Conservation (phyloP, 2,797 vertebrate species). For the Helarctos malayanus region DNA sequence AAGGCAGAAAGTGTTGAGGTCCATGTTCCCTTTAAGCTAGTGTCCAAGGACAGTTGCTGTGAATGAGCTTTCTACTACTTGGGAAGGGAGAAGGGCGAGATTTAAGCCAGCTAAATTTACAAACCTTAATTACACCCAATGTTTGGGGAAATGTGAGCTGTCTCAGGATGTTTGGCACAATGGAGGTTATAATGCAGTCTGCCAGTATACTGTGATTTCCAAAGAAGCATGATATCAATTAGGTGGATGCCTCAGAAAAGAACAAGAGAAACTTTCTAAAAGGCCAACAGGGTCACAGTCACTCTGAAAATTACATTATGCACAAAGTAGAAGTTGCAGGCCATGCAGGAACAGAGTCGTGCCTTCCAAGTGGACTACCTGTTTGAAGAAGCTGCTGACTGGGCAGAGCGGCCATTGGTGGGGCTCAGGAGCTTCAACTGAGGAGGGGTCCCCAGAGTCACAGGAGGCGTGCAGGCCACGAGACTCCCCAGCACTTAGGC, state of each 20-base stretch:
- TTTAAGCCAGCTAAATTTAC: neutral
- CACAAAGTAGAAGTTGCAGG: slow-evolving; percentile 87
- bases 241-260: slow-evolving; percentile 75
- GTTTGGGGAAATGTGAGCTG: neutral
- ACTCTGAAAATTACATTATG: slow-evolving; percentile 82
- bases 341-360: slow-evolving; percentile 86
- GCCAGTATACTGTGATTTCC: slow-evolving; percentile 70
- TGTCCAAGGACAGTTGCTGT: slow-evolving; percentile 82
- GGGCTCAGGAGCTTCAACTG: slow-evolving; percentile 68
- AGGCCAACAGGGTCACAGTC: slow-evolving; percentile 85
- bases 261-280: slow-evolving; percentile 80
- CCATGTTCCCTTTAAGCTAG: slow-evolving; percentile 86
- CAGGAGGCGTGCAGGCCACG: slow-evolving; percentile 75
- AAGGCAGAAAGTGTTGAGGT: slow-evolving; percentile 82
- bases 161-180: slow-evolving; percentile 45
- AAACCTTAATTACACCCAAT: neutral
- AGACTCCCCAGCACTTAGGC: slow-evolving; percentile 77
- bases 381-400: slow-evolving; percentile 62
- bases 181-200: neutral
- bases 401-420: slow-evolving; percentile 51
- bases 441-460: slow-evolving; percentile 78
- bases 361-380: slow-evolving; percentile 60
- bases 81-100: slow-evolving; percentile 75
- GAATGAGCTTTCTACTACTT: slow-evolving; percentile 81
- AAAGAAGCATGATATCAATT: slow-evolving; percentile 77